Evolutionary conservation across 1,140 invertebrate genomes (phyloP), one percentile per base, ranked within the genome.

Genomic region (Diploscapter pachys): DNA sequence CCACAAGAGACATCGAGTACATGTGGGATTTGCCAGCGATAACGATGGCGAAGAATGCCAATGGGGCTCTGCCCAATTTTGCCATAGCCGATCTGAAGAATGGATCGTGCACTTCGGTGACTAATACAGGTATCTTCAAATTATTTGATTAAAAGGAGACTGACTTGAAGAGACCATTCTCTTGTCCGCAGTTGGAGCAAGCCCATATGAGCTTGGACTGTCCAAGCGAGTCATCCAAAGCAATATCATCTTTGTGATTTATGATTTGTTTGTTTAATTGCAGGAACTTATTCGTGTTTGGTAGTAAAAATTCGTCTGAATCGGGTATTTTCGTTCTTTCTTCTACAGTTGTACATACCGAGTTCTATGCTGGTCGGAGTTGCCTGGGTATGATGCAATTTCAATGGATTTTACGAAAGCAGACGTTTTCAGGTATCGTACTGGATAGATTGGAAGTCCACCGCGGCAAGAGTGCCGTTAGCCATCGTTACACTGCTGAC

Each of bases 311-410:
- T 96, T 80, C 89, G 94, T 80, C 95, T 96, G 90, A 95, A 95
- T 88, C 89, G 94, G 83, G 93, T 96, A 88, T 96, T 96, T 91
- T 93, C 92, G 88, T 96, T 96, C 90, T 96, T 96, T 89, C 89
- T 96, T 80, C 95, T 96, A 86, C 94, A 96, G 71, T 67, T 80
- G 4, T 80, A 81, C 57, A 77, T 81, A 63, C 77, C 80, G 50
- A 87, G 85, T 74, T 85, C 83, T 68, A 88, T 89, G 87, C 78
- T 80, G 11, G 87, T 89, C 74, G 87, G 88, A 66, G 87, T 89
- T 5, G 87, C 87, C 6, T 89, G 87, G 87, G 69, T 76, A 31
- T 31, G 31, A 31, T 31, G 31, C 31, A 31, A 31, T 31, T 31
- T 31, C 31, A 31, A 31, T 31, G 31, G 31, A 31, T 31, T 31